Evolutionary conservation across 2,797 vertebrate genomes (phyloP).

Genomic region (Nannoperca australis): DNA sequence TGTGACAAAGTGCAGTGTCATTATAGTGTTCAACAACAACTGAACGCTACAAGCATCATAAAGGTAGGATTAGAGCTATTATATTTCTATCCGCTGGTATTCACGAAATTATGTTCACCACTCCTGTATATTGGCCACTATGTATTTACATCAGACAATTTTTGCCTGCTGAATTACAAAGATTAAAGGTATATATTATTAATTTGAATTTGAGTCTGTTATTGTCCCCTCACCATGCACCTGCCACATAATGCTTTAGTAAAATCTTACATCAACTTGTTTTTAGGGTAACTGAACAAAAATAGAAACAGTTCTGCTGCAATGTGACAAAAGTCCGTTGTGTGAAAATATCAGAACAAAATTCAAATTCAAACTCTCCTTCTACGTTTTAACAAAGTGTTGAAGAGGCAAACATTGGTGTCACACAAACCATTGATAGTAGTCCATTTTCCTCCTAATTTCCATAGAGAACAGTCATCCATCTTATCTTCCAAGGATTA

Average conservation of each 20-base stretch:
- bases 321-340: slow-evolving; percentile 45
- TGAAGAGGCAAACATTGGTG: slow-evolving; percentile 75
- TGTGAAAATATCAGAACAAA: slow-evolving; percentile 66
- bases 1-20: slow-evolving; percentile 51
- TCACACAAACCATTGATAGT: slow-evolving; percentile 59
- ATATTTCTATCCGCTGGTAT: slow-evolving; percentile 27
- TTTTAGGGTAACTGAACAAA: slow-evolving; percentile 37
- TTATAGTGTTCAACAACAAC: slow-evolving; percentile 38
- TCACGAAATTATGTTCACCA: slow-evolving; percentile 57
- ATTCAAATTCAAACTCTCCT: slow-evolving; percentile 60
- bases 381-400: slow-evolving; percentile 61
- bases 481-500: slow-evolving; percentile 33
- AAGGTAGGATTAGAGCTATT: slow-evolving; percentile 43
- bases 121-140: slow-evolving; percentile 66
- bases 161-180: slow-evolving; percentile 66
- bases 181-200: slow-evolving; percentile 66
- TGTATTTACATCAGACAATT: slow-evolving; percentile 75
- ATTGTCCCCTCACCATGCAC: slow-evolving; percentile 44
- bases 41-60: slow-evolving; percentile 42
- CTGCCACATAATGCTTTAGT: slow-evolving; percentile 23
- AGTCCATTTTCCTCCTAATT: slow-evolving; percentile 56
- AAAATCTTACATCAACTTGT: slow-evolving; percentile 36
- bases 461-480: slow-evolving; percentile 55
- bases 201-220: slow-evolving; percentile 62
- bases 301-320: slow-evolving; percentile 30